A percentile compares a stretch with the other conserved stretches of the same genome.
phyloP scores from a whole-genome alignment of 2,888 invertebrate genomes.

The Rhagium mordax region DNA sequence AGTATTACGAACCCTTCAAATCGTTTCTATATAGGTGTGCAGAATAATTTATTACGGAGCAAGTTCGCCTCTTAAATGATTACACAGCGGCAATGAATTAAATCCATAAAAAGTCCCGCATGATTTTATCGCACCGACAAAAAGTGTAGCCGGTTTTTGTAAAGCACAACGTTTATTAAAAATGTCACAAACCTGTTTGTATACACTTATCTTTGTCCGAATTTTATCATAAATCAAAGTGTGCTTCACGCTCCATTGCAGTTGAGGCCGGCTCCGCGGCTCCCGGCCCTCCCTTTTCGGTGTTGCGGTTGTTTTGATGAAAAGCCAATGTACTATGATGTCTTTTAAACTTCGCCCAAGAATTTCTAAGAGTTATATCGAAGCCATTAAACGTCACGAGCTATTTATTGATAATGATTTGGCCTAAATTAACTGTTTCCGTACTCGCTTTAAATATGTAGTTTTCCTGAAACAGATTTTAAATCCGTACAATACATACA shows the following conservation, averaged over 20 bases:
- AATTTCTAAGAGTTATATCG: not conserved
- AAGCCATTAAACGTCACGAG: too few species aligned
- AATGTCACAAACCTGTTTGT: conserved; percentile 31
- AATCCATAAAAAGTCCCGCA: not conserved
- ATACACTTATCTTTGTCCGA: conserved; percentile 27
- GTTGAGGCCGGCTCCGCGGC: conserved; percentile 11
- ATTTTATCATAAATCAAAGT: conserved; percentile 28
- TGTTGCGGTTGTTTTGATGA: conserved; percentile 14
- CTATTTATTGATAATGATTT: too few species aligned
- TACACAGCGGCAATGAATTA: not conserved
- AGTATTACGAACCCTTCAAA: not conserved
- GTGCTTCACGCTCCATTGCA: conserved; percentile 28
- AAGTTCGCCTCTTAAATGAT: not conserved
- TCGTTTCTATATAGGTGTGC: not conserved
- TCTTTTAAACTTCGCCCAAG: not conserved
- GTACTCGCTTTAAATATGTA: too few species aligned
- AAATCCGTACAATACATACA: too few species aligned
- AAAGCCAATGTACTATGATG: not conserved
- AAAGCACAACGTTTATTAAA: conserved; percentile 15
- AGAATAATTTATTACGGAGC: not conserved
- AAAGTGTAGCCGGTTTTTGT: conserved; percentile 1
- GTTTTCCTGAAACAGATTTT: too few species aligned
- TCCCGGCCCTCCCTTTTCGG: not conserved
- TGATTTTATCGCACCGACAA: not conserved
- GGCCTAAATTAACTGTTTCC: too few species aligned